Evolutionary conservation across 2,888 invertebrate species (phyloP), one percentile per base, ranked within the genome.

Genomic region (Torymus aiolomorphi): DNA sequence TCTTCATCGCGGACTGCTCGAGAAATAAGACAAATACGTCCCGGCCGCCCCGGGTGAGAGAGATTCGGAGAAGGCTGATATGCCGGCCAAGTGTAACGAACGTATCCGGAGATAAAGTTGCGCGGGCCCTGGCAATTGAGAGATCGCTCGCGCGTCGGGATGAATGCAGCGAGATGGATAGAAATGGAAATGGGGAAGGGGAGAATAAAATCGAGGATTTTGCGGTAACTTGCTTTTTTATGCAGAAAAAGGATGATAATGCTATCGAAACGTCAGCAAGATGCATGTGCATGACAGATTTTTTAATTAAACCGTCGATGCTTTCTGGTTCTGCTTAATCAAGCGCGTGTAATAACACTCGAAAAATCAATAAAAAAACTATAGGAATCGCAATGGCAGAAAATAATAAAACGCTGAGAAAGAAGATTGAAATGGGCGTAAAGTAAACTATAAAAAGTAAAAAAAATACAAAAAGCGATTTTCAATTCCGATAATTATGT

Each of bases 401-500:
- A 24, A 31, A 13, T 49, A 65, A 31, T 42, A 65, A 65, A 51
- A 20, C 59, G 42, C 65, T 18, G 56, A 16, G 56, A 12, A 18
- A 18, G 57, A 14, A 54, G 69, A 76, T 76, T 76, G 56, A 76
- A 76, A 69, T 14, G 69, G 69, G 24, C 56, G 69, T 62, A 61
- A 76, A 61, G 62, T 54, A 42, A 31, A 69, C 61, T 24, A 14
- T 8, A 16, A n/a, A 11, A 42, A 20, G 13, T 0, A 12, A 14
- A 63, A n/a, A 42, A 20, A 18, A 70, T 14, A 71, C 69, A 62
- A n/a, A 54, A 51, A 16, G 16, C 12, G 42, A 42, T 42, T 57
- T 70, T 62, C 24, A 63, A 78, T 71, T 78, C 67, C 20, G 73
- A 62, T 78, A 62, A 78, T 78, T 78, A 78, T 73, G 78, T 73